Conservation (phyloP, 2,797 vertebrate species). For the Bryconaethiops microstoma region DNA sequence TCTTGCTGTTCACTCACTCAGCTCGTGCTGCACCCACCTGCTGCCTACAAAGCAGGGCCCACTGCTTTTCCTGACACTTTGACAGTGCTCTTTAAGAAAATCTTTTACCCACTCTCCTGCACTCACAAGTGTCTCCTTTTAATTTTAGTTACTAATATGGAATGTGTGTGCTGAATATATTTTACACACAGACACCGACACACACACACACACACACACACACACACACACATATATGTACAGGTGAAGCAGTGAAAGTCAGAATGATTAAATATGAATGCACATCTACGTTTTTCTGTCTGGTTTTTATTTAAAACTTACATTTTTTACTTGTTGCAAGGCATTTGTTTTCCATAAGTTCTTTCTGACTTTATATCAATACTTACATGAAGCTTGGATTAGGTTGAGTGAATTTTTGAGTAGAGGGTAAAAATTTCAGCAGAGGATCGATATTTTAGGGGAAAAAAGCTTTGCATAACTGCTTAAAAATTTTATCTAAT, state of each 20-base stretch:
- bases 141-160: conserved; percentile 55
- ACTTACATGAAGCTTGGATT: neutral
- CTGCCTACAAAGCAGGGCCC: conserved; percentile 54
- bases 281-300: too few relatives aligned
- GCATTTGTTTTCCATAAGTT: neutral
- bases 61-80: conserved; percentile 58
- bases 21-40: conserved; percentile 66
- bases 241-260: neutral
- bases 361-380: too few relatives aligned
- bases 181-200: conserved; percentile 52
- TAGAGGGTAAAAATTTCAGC: neutral
- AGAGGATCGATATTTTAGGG: too few relatives aligned
- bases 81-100: conserved; percentile 58
- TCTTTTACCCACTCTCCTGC: conserved; percentile 44
- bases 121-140: conserved; percentile 51
- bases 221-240: neutral
- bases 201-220: too few relatives aligned
- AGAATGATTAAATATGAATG: neutral
- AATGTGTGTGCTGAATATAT: conserved; percentile 66
- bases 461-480: too few relatives aligned
- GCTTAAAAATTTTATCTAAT: neutral
- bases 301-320: too few relatives aligned
- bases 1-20: conserved; percentile 65
- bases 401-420: neutral
- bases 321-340: too few relatives aligned